A percentile compares a stretch with the other conserved stretches of the same genome.
Evolutionary conservation across 64 coral and sea anemone species (phyloP).

Genomic region (Trachythela sp.): DNA sequence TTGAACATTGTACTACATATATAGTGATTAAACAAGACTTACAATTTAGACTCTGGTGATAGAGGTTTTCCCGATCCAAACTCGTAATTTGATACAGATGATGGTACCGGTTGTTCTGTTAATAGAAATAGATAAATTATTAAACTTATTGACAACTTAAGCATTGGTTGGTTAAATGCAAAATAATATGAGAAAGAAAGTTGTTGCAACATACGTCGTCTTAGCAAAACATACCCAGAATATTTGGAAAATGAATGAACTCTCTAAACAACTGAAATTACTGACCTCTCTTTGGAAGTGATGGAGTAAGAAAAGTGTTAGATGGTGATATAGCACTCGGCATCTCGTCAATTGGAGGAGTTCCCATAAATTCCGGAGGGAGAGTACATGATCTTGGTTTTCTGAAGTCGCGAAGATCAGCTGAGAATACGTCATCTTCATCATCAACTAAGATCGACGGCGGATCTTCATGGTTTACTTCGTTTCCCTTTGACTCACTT

Average conservation of each 20-base stretch:
- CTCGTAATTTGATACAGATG: neutral
- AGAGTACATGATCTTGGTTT: neutral
- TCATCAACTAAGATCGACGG: neutral
- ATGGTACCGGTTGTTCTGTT: neutral
- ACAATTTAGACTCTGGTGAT: neutral
- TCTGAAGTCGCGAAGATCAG: neutral
- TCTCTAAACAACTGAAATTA: neutral
- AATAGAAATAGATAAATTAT: neutral
- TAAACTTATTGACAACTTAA: neutral
- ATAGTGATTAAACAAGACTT: too few relatives aligned
- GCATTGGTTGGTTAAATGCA: too few relatives aligned
- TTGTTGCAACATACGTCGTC: too few relatives aligned
- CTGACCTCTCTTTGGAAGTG: neutral
- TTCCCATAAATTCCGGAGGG: neutral
- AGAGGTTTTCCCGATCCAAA: neutral
- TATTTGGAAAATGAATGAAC: neutral
- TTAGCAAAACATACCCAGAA: too few relatives aligned
- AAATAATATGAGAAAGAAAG: too few relatives aligned
- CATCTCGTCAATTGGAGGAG: neutral
- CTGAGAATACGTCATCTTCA: neutral
- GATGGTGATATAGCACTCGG: neutral
- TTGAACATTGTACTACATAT: too few relatives aligned
- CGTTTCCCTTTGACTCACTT: neutral
- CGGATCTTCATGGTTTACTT: neutral
- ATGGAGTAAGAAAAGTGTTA: neutral